Conservation (phyloP, 2,888 invertebrate species). For the Papilio demoleus region DNA sequence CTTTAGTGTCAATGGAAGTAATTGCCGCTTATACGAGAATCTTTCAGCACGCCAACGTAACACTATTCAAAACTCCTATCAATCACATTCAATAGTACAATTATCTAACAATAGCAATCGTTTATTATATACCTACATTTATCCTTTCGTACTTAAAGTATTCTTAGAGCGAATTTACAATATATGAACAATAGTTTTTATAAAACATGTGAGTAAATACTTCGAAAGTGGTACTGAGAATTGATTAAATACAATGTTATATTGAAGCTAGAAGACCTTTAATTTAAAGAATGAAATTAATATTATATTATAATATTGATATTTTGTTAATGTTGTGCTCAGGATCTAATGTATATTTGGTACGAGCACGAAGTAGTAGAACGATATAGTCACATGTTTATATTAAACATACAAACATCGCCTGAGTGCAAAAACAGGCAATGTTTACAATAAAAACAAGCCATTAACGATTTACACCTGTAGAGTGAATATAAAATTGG, state of each 20-base stretch:
- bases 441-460: conserved; percentile 50
- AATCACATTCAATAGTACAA: conserved; percentile 16
- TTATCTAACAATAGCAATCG: conserved; percentile 27
- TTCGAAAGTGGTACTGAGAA: not conserved
- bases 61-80: conserved; percentile 37
- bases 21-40: conserved; percentile 68
- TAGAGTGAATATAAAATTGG: conserved; percentile 61
- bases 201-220: not conserved
- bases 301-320: no score
- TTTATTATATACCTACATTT: not conserved
- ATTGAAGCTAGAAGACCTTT: not conserved
- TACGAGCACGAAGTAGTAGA: no score
- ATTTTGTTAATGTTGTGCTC: no score
- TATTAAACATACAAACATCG: conserved; percentile 42
- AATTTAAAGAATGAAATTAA: not conserved
- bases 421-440: conserved; percentile 41
- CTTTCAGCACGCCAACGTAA: conserved; percentile 49
- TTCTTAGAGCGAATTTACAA: not conserved
- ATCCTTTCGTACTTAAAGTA: not conserved
- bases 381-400: conserved; percentile 46
- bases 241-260: not conserved
- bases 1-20: conserved; percentile 68
- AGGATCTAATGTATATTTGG: no score
- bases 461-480: conserved; percentile 62
- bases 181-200: not conserved